phyloP scores from a whole-genome alignment of 2,113 vertebrate genomes.

The Pelecanus crispus region DNA sequence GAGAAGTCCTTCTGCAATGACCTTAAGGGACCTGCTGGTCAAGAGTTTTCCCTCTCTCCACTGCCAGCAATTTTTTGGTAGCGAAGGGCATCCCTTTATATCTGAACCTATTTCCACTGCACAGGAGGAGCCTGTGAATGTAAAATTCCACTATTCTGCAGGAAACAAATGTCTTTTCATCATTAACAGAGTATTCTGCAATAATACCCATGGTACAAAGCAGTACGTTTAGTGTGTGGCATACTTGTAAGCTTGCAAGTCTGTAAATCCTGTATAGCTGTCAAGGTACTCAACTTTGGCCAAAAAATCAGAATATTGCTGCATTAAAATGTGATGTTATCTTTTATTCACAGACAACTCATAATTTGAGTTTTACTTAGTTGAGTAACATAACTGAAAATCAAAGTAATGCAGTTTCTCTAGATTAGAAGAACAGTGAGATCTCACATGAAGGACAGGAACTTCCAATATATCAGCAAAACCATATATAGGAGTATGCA shows the following conservation, averaged over 20 bases:
- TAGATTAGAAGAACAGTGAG: background rate
- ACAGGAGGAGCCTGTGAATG: background rate
- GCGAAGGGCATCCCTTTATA: background rate
- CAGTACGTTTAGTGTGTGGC: background rate
- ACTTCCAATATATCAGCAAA: background rate
- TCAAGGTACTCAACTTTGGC: background rate
- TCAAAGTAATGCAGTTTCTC: background rate
- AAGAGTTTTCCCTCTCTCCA: background rate
- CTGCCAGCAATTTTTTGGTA: background rate
- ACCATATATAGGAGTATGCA: accelerated
- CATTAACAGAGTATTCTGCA: background rate
- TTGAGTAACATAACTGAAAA: background rate
- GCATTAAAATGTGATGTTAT: background rate
- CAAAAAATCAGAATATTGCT: background rate
- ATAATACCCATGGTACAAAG: background rate
- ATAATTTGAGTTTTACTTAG: background rate
- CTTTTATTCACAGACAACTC: background rate
- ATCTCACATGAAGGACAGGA: background rate
- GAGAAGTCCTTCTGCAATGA: background rate
- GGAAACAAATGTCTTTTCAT: background rate
- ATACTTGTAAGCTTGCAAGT: background rate
- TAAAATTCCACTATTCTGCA: background rate
- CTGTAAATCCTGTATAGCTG: background rate
- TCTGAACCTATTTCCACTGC: background rate
- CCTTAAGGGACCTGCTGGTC: background rate